A percentile compares a stretch with the other conserved stretches of the same genome.
Evolutionary conservation across 2,113 vertebrate species (phyloP).

Genomic region (Morphnarchus princeps): DNA sequence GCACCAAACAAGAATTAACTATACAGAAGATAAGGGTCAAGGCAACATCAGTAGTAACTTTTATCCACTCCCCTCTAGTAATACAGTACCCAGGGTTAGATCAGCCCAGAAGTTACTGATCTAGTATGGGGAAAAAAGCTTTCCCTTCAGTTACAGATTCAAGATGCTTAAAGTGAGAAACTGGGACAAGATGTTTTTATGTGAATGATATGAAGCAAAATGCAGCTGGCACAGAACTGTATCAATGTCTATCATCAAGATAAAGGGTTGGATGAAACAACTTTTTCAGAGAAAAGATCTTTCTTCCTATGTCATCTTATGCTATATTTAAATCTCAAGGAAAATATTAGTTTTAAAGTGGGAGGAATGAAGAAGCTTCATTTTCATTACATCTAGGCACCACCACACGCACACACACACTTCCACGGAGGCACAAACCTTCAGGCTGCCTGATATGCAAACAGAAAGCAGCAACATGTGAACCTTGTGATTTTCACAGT

Average conservation of each 20-base stretch:
- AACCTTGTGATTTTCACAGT: neutral
- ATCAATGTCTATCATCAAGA: neutral
- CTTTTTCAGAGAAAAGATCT: neutral
- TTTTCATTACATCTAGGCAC: neutral
- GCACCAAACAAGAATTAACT: neutral
- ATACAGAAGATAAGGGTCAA: neutral
- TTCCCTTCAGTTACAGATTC: neutral
- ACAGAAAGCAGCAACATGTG: neutral
- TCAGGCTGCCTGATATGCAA: neutral
- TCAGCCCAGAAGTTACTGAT: neutral
- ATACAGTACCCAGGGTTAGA: neutral
- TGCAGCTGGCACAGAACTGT: neutral
- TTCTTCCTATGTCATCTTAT: neutral
- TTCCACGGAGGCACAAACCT: neutral
- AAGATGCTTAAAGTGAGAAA: conserved; percentile 2
- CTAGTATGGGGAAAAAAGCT: neutral
- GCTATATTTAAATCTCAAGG: conserved; percentile 1
- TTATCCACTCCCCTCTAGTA: neutral
- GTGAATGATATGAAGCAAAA: neutral
- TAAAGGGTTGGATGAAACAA: neutral
- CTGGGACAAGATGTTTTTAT: neutral
- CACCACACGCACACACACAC: neutral
- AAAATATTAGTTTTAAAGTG: neutral
- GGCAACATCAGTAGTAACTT: neutral
- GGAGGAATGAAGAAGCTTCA: neutral